phyloP scores from a whole-genome alignment of 2,888 invertebrate species.

The Ceriagrion tenellum region DNA sequence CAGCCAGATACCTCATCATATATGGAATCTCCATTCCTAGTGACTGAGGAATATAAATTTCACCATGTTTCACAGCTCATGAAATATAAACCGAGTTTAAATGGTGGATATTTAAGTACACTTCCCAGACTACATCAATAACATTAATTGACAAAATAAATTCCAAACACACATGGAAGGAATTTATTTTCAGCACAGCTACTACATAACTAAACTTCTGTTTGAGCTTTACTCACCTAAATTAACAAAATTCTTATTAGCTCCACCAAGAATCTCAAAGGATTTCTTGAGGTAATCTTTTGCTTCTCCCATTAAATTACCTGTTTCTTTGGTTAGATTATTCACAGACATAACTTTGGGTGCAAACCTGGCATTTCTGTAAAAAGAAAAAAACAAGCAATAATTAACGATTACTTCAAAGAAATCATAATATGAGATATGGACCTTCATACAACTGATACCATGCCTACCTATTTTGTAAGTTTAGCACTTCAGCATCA shows the following conservation, averaged over 20 bases:
- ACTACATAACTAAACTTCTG: no score
- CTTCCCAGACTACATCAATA: no score
- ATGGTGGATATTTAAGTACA: no score
- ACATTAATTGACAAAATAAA: no score
- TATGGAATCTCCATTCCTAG: no score
- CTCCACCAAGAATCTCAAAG: conserved; percentile 78
- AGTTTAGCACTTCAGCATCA: conserved; percentile 79
- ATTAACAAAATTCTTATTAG: conserved; percentile 74
- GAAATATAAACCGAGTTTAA: no score
- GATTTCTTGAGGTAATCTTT: conserved; percentile 80
- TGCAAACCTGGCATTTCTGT: conserved; percentile 80
- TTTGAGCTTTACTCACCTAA: conserved; percentile 74
- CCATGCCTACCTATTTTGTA: conserved; percentile 72
- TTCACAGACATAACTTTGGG: conserved; percentile 82
- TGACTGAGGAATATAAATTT: no score
- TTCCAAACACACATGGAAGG: no score
- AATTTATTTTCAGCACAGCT: no score
- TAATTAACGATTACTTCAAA: background rate
- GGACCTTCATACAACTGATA: conserved; percentile 20
- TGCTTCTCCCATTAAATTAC: conserved; percentile 80
- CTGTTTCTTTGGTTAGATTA: conserved; percentile 80
- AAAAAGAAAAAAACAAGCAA: conserved; percentile 72
- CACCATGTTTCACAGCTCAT: no score
- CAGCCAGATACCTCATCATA: no score
- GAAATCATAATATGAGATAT: background rate